phyloP scores from a whole-genome alignment of 2,888 invertebrate genomes.

The Choristoneura rosaceana region DNA sequence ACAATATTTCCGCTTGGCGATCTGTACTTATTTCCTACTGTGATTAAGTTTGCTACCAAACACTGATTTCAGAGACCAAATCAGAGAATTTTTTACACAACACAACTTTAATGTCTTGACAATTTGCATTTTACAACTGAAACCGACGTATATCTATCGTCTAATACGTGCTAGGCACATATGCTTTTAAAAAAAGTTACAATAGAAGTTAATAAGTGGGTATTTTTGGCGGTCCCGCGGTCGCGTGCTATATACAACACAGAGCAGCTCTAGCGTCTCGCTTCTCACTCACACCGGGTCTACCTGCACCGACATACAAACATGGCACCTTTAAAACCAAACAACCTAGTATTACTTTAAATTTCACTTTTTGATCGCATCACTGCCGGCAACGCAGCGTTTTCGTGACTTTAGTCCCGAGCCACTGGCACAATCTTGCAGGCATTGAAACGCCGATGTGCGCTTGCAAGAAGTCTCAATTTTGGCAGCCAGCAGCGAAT shows the following conservation, averaged over 20 bases:
- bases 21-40: too few species aligned
- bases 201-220: not conserved
- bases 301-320: slow-evolving; percentile 3
- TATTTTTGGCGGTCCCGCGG: slow-evolving; percentile 46
- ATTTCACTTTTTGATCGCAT: too few species aligned
- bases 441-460: too few species aligned
- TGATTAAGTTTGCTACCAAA: too few species aligned
- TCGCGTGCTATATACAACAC: slow-evolving; percentile 60
- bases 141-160: not conserved
- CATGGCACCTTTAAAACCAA: slow-evolving; percentile 21
- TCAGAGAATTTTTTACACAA: too few species aligned
- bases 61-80: too few species aligned
- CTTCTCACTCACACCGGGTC: slow-evolving; percentile 7
- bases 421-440: too few species aligned
- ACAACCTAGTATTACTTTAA: not conserved
- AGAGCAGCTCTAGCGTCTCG: slow-evolving; percentile 22
- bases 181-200: not conserved
- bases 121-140: not conserved
- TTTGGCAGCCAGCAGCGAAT: too few species aligned
- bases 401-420: too few species aligned
- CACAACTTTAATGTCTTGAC: not conserved
- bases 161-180: not conserved
- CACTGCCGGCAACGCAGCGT: too few species aligned
- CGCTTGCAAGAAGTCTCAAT: too few species aligned
- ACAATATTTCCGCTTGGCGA: too few species aligned